Conservation (phyloP, 2,113 vertebrate genomes). For the Monopterus albus region DNA sequence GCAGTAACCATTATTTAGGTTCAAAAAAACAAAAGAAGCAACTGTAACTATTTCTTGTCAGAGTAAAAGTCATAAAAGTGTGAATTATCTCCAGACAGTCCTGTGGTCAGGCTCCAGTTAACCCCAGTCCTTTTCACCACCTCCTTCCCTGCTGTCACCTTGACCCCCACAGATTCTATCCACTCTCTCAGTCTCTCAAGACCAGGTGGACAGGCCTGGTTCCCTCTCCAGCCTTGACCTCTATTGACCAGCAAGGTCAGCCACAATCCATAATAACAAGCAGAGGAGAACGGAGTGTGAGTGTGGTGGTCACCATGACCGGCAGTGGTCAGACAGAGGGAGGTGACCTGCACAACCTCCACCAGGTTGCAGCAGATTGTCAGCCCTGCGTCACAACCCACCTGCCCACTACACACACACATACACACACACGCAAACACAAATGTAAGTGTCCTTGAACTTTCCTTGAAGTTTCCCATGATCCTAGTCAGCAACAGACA, state of each 20-base stretch:
- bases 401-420: conserved; percentile 8
- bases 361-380: conserved; percentile 70
- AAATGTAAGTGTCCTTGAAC: conserved; percentile 7
- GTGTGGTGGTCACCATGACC: conserved; percentile 11
- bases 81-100: not conserved
- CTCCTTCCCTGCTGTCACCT: no score
- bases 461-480: not conserved
- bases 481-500: not conserved
- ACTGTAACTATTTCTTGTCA: no score
- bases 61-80: not conserved
- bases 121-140: not conserved
- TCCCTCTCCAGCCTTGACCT: conserved; percentile 72
- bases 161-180: conserved; percentile 21
- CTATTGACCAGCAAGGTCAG: conserved; percentile 70
- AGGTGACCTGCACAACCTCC: conserved; percentile 69
- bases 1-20: not conserved
- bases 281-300: not conserved
- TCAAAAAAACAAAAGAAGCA: no score
- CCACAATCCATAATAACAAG: conserved; percentile 61
- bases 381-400: conserved; percentile 68
- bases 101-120: not conserved
- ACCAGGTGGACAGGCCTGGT: conserved; percentile 63
- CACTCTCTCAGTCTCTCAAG: conserved; percentile 32
- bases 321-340: conserved; percentile 36
- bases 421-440: conserved; percentile 27